phyloP scores from a whole-genome alignment of 2,888 invertebrate genomes.

The Abscondita cerata region DNA sequence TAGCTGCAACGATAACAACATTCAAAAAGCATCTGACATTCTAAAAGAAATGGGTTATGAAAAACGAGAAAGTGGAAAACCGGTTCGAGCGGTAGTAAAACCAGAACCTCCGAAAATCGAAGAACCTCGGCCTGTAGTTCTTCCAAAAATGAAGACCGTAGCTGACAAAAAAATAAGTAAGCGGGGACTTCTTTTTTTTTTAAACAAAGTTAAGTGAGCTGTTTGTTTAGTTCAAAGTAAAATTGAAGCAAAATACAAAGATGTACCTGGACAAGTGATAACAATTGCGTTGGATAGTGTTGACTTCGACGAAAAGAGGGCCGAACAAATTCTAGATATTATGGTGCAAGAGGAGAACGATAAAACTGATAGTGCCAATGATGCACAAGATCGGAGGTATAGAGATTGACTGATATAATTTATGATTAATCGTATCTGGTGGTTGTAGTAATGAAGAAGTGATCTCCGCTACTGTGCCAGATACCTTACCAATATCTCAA shows the following conservation, averaged over 20 bases:
- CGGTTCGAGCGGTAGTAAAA: slow-evolving; percentile 53
- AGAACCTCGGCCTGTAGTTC: slow-evolving; percentile 45
- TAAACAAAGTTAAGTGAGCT: neutral
- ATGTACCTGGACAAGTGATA: slow-evolving; percentile 81
- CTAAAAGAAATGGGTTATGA: slow-evolving; percentile 81
- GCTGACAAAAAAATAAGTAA: slow-evolving; percentile 76
- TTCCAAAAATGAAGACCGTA: slow-evolving; percentile 70
- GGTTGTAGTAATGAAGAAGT: slow-evolving; percentile 12
- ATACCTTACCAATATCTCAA: slow-evolving; percentile 51
- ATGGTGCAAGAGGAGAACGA: slow-evolving; percentile 70
- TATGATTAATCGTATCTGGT: neutral
- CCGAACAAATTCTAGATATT: slow-evolving; percentile 78
- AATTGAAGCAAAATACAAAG: slow-evolving; percentile 75
- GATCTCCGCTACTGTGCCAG: slow-evolving; percentile 12
- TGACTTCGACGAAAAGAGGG: slow-evolving; percentile 82
- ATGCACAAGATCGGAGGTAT: neutral
- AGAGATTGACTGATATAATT: neutral
- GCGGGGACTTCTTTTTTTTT: too few species aligned
- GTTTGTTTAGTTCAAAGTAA: slow-evolving; percentile 69
- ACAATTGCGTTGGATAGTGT: slow-evolving; percentile 88
- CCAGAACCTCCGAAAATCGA: slow-evolving; percentile 58
- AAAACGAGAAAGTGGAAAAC: slow-evolving; percentile 73
- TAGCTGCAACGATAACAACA: slow-evolving; percentile 88
- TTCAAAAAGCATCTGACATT: slow-evolving; percentile 85
- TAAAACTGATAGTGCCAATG: slow-evolving; percentile 17